Evolutionary conservation across 2,797 vertebrate species (phyloP), one percentile per base, ranked within the genome.

Genomic region (Coilia nasus): DNA sequence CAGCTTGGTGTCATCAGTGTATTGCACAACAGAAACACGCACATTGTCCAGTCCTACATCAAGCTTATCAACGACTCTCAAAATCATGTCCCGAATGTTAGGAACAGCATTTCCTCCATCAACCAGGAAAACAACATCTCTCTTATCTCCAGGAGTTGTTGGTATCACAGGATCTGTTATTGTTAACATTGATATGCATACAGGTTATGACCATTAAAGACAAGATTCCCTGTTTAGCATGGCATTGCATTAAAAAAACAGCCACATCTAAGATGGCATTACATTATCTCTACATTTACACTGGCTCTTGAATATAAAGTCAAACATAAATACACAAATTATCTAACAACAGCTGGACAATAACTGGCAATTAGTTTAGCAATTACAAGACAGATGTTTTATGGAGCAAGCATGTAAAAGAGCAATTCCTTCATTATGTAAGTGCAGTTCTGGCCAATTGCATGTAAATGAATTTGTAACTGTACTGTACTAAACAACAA

Each of bases 111-210:
- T 96, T 71, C 97, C 97, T 41, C 97, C 98, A 0, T 99, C 98
- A 10, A 99, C 93, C 75, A 99, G 94, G 90, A 99, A 99, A 9
- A 99, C 98, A 0, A 99, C 87, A 0, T 99, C 98, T 85, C 94
- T 97, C 92, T 97, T 98, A 88, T 90, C 91, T 81, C 94, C 95
- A 78, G 87, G 60, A 35, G 21, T 12, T 88, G 91, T n/a, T 88
- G 90, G 28, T 82, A 85, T 82, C n/a, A 31, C 35, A 78, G 71
- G 71, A 44, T 15, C 71, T 78, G 71, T 17, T 35, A 35, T 54
- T 54, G 71, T 3, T n/a, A 78, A 44, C 17, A 14, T 78, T 44
- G 0, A 78, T 78, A 44, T 44, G 31, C 17, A 19, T 19, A 19
- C 19, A 59, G 19, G 57, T 3, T 17, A 78, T 44, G 35, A 78